Conservation (phyloP, 2,888 invertebrate species). For the Leucoptera coffeella region DNA sequence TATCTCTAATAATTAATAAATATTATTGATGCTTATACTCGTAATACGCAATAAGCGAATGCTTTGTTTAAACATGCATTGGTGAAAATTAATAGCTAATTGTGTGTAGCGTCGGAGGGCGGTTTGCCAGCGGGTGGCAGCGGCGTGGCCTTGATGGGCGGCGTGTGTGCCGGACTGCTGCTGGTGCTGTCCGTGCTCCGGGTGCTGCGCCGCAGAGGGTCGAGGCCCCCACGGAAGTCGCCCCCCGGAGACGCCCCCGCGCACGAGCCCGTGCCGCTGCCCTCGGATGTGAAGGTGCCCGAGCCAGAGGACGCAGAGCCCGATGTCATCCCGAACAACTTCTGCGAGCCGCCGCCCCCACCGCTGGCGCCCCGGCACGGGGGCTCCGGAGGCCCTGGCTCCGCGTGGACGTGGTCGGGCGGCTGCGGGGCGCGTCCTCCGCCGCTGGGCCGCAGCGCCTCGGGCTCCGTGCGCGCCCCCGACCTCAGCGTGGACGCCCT, state of each 20-base stretch:
- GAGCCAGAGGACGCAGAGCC: slow-evolving; percentile 39
- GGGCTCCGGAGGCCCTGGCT: slow-evolving; percentile 36
- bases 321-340: slow-evolving; percentile 41
- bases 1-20: slow-evolving; percentile 6
- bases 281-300: slow-evolving; percentile 10
- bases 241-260: slow-evolving; percentile 11
- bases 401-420: slow-evolving; percentile 54
- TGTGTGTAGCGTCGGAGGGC: slow-evolving; percentile 21
- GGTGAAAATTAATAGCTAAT: too few species aligned
- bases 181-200: slow-evolving; percentile 22
- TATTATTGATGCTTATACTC: too few species aligned
- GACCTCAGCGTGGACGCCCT: slow-evolving; percentile 77
- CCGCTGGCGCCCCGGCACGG: background rate
- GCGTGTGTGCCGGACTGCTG: slow-evolving; percentile 9
- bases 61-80: too few species aligned
- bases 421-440: slow-evolving; percentile 31
- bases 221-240: slow-evolving; percentile 9
- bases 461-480: slow-evolving; percentile 37
- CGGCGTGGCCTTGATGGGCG: slow-evolving; percentile 23
- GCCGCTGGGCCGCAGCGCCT: slow-evolving; percentile 36
- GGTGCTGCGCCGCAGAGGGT: slow-evolving; percentile 17
- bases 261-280: slow-evolving; percentile 8
- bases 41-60: too few species aligned
- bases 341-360: slow-evolving; percentile 18
- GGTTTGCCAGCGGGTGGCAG: slow-evolving; percentile 13